Evolutionary conservation across 2,113 vertebrate genomes (phyloP).

Genomic region (Otus sunia): DNA sequence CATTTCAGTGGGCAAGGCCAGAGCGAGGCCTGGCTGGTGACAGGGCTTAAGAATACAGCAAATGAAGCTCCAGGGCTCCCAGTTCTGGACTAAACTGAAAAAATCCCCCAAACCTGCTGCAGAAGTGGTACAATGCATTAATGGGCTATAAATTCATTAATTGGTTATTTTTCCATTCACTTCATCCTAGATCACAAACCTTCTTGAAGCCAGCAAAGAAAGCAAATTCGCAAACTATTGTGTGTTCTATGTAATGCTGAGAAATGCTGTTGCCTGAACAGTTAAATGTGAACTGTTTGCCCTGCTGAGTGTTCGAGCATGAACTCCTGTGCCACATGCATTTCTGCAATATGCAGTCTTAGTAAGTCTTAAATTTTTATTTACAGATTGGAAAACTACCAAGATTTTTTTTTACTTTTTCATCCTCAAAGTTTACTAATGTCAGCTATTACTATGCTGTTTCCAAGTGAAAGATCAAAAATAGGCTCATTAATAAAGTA

Average conservation of each 20-base stretch:
- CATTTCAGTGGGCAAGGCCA: neutral
- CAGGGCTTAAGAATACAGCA: neutral
- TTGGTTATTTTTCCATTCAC: neutral
- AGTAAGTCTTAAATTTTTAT: neutral
- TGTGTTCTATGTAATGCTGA: neutral
- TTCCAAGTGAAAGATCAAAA: neutral
- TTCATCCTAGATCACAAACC: neutral
- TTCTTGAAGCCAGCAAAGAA: neutral
- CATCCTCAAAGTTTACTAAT: neutral
- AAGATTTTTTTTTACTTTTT: neutral
- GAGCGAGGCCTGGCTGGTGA: neutral
- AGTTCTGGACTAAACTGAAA: neutral
- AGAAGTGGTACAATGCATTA: neutral
- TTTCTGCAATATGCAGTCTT: neutral
- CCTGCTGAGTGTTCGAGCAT: fast-evolving
- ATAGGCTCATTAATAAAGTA: neutral
- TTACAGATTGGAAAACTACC: neutral
- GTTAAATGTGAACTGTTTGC: neutral
- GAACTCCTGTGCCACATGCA: neutral
- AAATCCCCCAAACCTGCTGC: neutral
- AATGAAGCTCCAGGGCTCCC: neutral
- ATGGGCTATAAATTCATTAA: neutral
- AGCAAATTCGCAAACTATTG: neutral
- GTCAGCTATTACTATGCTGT: neutral
- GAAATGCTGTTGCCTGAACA: neutral